A percentile compares a stretch with the other conserved stretches of the same genome.
Evolutionary conservation across 2,888 invertebrate species (phyloP).

Genomic region (Pyrgus malvae): DNA sequence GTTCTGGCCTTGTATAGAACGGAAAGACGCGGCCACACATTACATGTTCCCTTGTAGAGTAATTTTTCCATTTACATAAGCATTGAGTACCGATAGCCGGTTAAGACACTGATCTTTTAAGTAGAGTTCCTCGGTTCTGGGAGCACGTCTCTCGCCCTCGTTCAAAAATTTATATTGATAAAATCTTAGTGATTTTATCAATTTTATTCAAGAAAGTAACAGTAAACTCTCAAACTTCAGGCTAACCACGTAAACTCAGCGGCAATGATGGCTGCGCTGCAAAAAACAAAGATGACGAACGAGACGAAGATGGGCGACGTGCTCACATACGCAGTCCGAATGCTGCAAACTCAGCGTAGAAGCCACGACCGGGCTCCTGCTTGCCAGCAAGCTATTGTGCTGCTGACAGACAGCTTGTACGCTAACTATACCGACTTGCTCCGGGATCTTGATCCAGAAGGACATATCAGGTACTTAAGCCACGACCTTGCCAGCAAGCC

Average conservation of each 20-base stretch:
- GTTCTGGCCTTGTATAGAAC: too few relatives aligned
- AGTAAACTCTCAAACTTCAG: constrained; percentile 38
- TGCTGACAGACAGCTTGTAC: constrained; percentile 66
- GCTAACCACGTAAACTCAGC: constrained; percentile 74
- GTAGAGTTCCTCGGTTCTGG: too few relatives aligned
- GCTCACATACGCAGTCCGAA: constrained; percentile 49
- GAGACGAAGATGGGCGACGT: constrained; percentile 56
- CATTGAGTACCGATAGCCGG: too few relatives aligned
- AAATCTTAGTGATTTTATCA: neutral
- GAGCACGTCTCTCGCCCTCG: too few relatives aligned
- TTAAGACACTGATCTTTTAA: too few relatives aligned
- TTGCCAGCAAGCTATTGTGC: constrained; percentile 71
- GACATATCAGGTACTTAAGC: constrained; percentile 56
- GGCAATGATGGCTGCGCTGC: constrained; percentile 65
- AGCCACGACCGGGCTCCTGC: constrained; percentile 48
- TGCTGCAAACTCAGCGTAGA: constrained; percentile 49
- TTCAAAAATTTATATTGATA: too few relatives aligned
- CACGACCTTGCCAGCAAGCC: constrained; percentile 74
- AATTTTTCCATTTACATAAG: too few relatives aligned
- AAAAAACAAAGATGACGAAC: constrained; percentile 48
- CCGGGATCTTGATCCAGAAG: constrained; percentile 56
- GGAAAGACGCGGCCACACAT: too few relatives aligned
- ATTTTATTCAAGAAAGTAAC: neutral
- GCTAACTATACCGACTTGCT: constrained; percentile 56
- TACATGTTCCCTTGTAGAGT: too few relatives aligned